Evolutionary conservation across 2,113 vertebrate species (phyloP).

Genomic region (Anarrhichthys ocellatus): DNA sequence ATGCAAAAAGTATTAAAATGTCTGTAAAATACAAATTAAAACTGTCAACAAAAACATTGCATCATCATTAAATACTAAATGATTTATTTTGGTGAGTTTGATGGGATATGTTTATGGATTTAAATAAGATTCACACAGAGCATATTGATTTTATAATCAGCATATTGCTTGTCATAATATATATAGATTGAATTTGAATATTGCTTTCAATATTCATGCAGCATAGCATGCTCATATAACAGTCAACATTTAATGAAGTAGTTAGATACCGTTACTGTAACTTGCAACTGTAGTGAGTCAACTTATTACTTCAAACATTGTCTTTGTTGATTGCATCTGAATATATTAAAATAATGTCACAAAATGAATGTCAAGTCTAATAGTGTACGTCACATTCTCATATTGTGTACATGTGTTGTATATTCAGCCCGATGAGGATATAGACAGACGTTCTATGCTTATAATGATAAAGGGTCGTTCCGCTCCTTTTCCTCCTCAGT

Average conservation of each 20-base stretch:
- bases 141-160: constrained; percentile 39
- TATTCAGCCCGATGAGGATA: constrained; percentile 33
- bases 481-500: constrained; percentile 42
- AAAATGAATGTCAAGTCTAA: constrained; percentile 19
- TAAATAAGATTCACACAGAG: constrained; percentile 4
- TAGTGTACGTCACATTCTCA: constrained; percentile 37
- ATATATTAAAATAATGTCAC: background rate
- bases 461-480: constrained; percentile 55
- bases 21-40: constrained; percentile 16
- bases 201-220: constrained; percentile 63
- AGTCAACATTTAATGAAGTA: constrained; percentile 25
- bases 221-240: constrained; percentile 64
- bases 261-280: constrained; percentile 4
- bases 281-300: background rate
- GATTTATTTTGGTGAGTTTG: background rate
- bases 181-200: constrained; percentile 44
- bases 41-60: constrained; percentile 2
- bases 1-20: constrained; percentile 1
- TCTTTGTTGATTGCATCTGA: background rate
- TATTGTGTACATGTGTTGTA: constrained; percentile 34
- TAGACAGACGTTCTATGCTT: constrained; percentile 43
- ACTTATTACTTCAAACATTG: constrained; percentile 2
- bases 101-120: background rate
- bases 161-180: constrained; percentile 35
- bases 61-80: constrained; percentile 7